Evolutionary conservation across 1,140 invertebrate species (phyloP).

Genomic region (Pseudomyrmex dendroicus): DNA sequence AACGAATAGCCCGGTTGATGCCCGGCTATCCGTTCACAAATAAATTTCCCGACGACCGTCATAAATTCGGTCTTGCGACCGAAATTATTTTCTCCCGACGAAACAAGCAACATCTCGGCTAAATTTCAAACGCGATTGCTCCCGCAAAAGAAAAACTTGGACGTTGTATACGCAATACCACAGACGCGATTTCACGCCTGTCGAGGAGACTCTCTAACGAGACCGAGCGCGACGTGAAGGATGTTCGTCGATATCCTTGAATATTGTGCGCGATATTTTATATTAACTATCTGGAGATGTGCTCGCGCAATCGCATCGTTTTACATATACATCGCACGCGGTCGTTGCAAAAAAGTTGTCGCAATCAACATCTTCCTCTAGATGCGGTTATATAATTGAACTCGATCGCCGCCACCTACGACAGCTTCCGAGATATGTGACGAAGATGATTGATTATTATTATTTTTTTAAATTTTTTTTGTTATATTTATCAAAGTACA

Average conservation of each 20-base stretch:
- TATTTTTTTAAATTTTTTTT: too few relatives aligned
- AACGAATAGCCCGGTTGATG: constrained; percentile 40
- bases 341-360: constrained; percentile 33
- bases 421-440: not conserved
- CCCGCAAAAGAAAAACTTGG: not conserved
- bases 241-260: constrained; percentile 18
- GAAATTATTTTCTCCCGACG: constrained; percentile 44
- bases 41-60: constrained; percentile 15
- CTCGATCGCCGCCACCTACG: constrained; percentile 34
- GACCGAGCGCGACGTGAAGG: not conserved
- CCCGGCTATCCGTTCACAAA: constrained; percentile 35
- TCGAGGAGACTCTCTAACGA: constrained; percentile 17
- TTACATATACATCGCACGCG: not conserved
- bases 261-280: constrained; percentile 42
- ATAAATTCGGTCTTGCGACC: constrained; percentile 35
- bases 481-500: too few relatives aligned
- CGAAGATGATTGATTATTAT: not conserved
- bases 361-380: constrained; percentile 42
- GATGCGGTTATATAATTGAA: constrained; percentile 27
- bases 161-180: not conserved
- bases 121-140: constrained; percentile 1
- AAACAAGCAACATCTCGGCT: constrained; percentile 29
- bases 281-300: constrained; percentile 28
- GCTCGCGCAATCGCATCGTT: constrained; percentile 9
- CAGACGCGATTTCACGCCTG: not conserved